phyloP scores from a whole-genome alignment of 1,140 invertebrate species.

The Drosophila funebris region DNA sequence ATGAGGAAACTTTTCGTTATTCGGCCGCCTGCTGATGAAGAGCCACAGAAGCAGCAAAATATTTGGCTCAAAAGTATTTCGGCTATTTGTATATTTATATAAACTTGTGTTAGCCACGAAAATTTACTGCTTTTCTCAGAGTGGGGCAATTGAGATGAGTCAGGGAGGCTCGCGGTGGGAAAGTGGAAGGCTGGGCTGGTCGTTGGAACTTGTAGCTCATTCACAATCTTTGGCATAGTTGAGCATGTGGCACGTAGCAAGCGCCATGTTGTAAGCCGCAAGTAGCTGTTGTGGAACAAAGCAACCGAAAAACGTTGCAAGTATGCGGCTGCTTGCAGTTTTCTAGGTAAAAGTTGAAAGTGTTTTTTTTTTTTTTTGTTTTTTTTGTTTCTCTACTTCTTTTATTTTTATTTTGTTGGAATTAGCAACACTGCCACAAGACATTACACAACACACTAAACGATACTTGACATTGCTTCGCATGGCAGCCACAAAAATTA shows the following conservation, averaged over 20 bases:
- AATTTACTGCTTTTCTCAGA: slow-evolving; percentile 1
- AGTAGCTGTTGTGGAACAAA: slow-evolving; percentile 51
- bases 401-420: slow-evolving; percentile 1
- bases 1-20: slow-evolving; percentile 8
- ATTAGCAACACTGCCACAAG: slow-evolving; percentile 50
- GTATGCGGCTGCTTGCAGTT: slow-evolving; percentile 34
- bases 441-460: slow-evolving; percentile 57
- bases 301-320: slow-evolving; percentile 6
- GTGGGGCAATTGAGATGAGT: slow-evolving; percentile 17
- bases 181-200: no score
- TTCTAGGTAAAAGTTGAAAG: slow-evolving; percentile 1
- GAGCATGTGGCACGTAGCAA: slow-evolving; percentile 24
- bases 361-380: no score
- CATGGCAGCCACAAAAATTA: slow-evolving; percentile 47
- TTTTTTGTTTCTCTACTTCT: no score
- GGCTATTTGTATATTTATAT: slow-evolving; percentile 31
- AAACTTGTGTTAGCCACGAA: slow-evolving; percentile 24
- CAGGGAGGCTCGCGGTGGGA: no score
- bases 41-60: slow-evolving; percentile 14
- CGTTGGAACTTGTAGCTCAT: neutral
- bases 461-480: slow-evolving; percentile 22
- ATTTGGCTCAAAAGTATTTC: slow-evolving; percentile 41
- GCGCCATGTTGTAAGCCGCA: slow-evolving; percentile 53
- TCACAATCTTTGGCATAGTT: slow-evolving; percentile 63
- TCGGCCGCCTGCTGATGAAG: slow-evolving; percentile 4